Conservation (phyloP, 1,140 invertebrate species). For the Luehdorfia chinensis region DNA sequence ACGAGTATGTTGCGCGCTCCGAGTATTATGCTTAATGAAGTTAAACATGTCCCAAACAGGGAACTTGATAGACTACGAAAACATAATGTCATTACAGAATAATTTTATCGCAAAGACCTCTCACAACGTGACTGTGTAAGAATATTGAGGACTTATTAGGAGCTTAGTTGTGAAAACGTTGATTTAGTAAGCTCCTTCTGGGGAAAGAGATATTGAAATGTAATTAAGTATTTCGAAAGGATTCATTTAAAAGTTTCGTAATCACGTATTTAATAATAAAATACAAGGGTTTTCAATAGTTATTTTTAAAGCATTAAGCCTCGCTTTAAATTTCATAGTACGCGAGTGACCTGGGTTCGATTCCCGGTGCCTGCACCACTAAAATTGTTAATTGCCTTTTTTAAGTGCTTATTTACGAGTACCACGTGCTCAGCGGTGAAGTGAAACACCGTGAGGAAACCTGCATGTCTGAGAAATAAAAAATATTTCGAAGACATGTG, state of each 20-base stretch:
- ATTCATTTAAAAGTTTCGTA: conserved; percentile 16
- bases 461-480: too few relatives aligned
- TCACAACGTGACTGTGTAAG: conserved; percentile 17
- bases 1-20: conserved; percentile 66
- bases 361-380: too few relatives aligned
- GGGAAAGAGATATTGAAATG: conserved; percentile 8
- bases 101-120: conserved; percentile 16
- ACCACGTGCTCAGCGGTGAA: too few relatives aligned
- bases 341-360: too few relatives aligned
- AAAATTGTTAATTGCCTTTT: too few relatives aligned
- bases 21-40: conserved; percentile 72
- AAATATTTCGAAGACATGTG: too few relatives aligned
- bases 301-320: too few relatives aligned
- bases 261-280: too few relatives aligned
- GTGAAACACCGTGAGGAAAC: too few relatives aligned
- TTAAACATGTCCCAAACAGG: conserved; percentile 66
- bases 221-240: conserved; percentile 17
- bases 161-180: conserved; percentile 10
- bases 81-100: conserved; percentile 19
- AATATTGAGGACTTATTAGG: conserved; percentile 17
- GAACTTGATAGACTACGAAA: conserved; percentile 37
- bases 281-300: too few relatives aligned
- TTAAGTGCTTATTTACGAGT: too few relatives aligned
- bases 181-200: conserved; percentile 10
- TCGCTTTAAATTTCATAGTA: too few relatives aligned